Base-by-base conservation (phyloP, 2,888 invertebrate species). In the Drosophila flavopinicola region DNA sequence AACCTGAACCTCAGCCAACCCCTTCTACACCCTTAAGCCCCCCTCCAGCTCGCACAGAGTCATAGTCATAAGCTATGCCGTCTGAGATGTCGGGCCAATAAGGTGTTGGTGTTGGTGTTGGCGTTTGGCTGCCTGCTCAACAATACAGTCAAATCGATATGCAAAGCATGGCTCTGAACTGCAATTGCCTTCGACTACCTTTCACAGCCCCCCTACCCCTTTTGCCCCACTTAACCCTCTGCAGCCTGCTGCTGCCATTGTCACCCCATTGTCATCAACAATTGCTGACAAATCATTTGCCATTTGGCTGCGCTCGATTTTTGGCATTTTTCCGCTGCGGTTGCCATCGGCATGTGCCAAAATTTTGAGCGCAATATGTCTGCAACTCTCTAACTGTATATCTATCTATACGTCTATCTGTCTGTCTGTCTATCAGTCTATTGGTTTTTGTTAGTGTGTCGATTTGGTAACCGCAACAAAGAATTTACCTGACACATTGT, bases 231-330 rank as follows among this genome's bases (percentile, higher is more conserved):
- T 20, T 6, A 39, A 2, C 2, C 13, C 32, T 15, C 29, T 17
- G 23, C 10, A 1, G 6, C 15, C 24, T 17, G 3, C 10, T 13
- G 17, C 3, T 53, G 60, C 41, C 67, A 61, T 66, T 63, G 63
- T 52, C 73, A 75, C 65, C 39, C 75, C 60, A 74, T n/a, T n/a
- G n/a, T n/a, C n/a, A n/a, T 59, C 78, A 64, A 64, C 78, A 82
- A 85, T 78, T 82, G 85, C 78, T 78, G 85, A 75, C 83, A 82
- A 85, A 87, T 85, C 86, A 85, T 85, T 87, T 83, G 79, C 72
- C 72, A 85, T 85, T 86, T 84, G 82, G 73, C 66, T 80, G 75
- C 66, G 42, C 61, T 48, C 51, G 45, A 48, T 57, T 83, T 57
- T 65, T 78, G 63, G 76, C 83, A 70, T 82, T 78, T 82, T 82